phyloP scores from a whole-genome alignment of 92 coral and sea anemone genomes.

The Muricea muricata region DNA sequence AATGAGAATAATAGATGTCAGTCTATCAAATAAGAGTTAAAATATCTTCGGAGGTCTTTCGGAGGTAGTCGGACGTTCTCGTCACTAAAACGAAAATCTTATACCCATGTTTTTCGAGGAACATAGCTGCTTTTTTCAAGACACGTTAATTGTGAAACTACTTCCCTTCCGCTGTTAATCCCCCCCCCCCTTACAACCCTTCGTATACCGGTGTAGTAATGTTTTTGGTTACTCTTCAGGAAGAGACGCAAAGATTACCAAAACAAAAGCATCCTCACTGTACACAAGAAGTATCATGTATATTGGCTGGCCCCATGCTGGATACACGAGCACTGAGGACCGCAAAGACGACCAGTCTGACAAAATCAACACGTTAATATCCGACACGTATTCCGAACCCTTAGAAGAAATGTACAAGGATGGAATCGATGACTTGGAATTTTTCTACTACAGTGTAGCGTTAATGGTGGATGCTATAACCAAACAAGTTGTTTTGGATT shows the following conservation, averaged over 20 bases:
- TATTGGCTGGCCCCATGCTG: slow-evolving; percentile 66
- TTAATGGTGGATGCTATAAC: slow-evolving; percentile 57
- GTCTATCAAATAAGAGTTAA: too few species aligned
- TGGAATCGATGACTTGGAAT: slow-evolving; percentile 63
- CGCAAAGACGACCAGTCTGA: slow-evolving; percentile 63
- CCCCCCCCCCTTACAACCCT: background rate
- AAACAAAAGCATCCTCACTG: slow-evolving; percentile 38
- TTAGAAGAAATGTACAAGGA: slow-evolving; percentile 50
- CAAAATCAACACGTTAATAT: slow-evolving; percentile 41
- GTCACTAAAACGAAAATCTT: too few species aligned
- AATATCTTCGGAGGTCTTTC: too few species aligned
- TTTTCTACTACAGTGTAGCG: slow-evolving; percentile 56
- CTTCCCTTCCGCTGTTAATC: too few species aligned
- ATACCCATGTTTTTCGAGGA: too few species aligned
- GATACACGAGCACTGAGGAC: slow-evolving; percentile 59
- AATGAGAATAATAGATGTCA: too few species aligned
- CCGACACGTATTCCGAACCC: slow-evolving; percentile 55
- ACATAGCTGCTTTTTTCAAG: too few species aligned
- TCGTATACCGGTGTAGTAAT: slow-evolving; percentile 50
- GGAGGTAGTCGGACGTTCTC: too few species aligned
- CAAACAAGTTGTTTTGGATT: slow-evolving; percentile 68
- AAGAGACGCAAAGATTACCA: background rate
- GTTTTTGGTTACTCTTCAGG: background rate
- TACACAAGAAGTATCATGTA: slow-evolving; percentile 59
- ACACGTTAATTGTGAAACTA: too few species aligned